Conservation (phyloP, 2,888 invertebrate genomes). For the Rhyacophila evoluta region DNA sequence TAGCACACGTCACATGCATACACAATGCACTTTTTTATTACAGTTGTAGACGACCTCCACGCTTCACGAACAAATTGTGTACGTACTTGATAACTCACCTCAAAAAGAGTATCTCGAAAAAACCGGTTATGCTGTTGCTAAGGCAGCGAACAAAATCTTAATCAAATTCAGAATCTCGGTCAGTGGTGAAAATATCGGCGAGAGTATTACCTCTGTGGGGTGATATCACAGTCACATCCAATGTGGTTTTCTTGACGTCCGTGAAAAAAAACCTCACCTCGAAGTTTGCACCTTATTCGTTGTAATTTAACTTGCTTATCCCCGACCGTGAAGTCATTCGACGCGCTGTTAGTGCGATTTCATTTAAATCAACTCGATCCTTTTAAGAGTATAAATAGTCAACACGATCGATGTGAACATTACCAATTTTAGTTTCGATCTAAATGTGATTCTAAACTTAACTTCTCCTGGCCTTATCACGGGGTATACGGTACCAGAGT, state of each 20-base stretch:
- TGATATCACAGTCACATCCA: neutral
- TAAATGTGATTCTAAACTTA: too few relatives aligned
- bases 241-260: constrained; percentile 7
- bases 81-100: neutral
- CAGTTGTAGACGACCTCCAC: neutral
- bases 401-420: too few relatives aligned
- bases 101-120: neutral
- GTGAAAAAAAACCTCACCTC: neutral
- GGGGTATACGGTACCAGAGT: too few relatives aligned
- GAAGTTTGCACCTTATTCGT: neutral
- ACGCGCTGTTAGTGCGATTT: too few relatives aligned
- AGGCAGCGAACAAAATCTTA: neutral
- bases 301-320: neutral
- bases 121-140: neutral
- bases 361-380: too few relatives aligned
- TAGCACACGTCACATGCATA: neutral
- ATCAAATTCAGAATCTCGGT: constrained; percentile 4
- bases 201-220: neutral
- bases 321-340: neutral
- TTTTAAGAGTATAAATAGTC: too few relatives aligned
- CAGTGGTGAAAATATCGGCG: neutral
- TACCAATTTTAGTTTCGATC: too few relatives aligned
- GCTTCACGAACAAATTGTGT: neutral
- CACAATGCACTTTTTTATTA: neutral
- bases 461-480: too few relatives aligned